Conservation (phyloP, 2,113 vertebrate genomes). For the Gnathonemus longibarbis region DNA sequence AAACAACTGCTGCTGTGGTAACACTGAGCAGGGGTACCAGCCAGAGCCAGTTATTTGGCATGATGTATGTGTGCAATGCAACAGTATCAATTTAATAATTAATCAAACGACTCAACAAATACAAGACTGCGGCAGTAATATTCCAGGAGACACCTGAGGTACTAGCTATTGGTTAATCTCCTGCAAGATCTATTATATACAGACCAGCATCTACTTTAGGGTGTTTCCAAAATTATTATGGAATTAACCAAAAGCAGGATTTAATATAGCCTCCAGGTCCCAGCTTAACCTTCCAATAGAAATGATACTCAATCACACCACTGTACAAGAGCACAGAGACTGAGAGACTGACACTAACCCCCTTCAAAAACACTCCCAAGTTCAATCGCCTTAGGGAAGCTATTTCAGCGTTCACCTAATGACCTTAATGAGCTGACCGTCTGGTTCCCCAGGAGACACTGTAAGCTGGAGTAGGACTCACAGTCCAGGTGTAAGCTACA, state of each 20-base stretch:
- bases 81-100: background rate
- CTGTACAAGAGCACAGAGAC: background rate
- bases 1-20: background rate
- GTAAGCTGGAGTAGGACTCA: background rate
- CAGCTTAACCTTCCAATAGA: background rate
- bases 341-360: slow-evolving; percentile 30
- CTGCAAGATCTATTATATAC: background rate
- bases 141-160: background rate
- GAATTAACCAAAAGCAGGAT: background rate
- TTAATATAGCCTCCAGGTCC: background rate
- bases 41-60: background rate
- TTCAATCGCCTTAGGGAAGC: slow-evolving; percentile 31
- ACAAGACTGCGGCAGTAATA: background rate
- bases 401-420: slow-evolving; percentile 23
- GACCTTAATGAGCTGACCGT: background rate
- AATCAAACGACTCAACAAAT: background rate
- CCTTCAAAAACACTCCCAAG: slow-evolving; percentile 14
- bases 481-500: background rate
- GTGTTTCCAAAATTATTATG: background rate
- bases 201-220: background rate
- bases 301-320: background rate
- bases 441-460: background rate
- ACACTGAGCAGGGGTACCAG: background rate
- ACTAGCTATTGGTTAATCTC: background rate
- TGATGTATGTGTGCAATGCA: background rate